phyloP scores from a whole-genome alignment of 2,797 vertebrate genomes.

The Lerista edwardsae region DNA sequence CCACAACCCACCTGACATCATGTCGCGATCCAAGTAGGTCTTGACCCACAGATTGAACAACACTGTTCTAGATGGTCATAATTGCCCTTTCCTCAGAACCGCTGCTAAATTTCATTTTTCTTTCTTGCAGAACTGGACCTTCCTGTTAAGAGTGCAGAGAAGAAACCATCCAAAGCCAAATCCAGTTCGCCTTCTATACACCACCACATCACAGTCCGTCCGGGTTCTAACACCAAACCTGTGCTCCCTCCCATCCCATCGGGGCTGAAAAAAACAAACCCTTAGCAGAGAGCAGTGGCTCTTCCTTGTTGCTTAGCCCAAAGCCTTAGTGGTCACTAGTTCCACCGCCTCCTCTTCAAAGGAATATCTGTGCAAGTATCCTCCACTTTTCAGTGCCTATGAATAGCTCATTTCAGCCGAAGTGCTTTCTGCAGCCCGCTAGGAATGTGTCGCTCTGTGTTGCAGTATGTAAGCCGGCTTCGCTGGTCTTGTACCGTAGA shows the following conservation, averaged over 20 bases:
- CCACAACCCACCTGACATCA: too few species aligned
- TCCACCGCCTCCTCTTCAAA: background rate
- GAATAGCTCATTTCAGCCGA: background rate
- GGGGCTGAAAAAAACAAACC: constrained; percentile 70
- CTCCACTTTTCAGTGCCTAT: background rate
- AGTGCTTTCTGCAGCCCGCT: background rate
- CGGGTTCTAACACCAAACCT: constrained; percentile 79
- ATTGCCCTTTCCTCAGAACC: background rate
- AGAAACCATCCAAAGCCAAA: constrained; percentile 30
- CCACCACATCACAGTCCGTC: constrained; percentile 59
- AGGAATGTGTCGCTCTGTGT: too few species aligned
- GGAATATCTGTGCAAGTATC: background rate
- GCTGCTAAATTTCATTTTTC: fast-evolving
- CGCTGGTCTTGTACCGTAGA: too few species aligned
- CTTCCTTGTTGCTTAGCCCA: background rate
- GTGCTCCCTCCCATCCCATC: constrained; percentile 87
- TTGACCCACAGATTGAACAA: too few species aligned
- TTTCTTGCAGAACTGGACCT: constrained; percentile 12
- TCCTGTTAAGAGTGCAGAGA: fast-evolving
- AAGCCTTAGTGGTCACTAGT: background rate
- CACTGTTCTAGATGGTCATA: background rate
- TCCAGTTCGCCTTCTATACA: constrained; percentile 7
- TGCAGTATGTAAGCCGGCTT: too few species aligned
- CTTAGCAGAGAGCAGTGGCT: fast-evolving
- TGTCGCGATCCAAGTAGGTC: too few species aligned